Evolutionary conservation across 1,140 invertebrate species (phyloP), one percentile per base, ranked within the genome.

Genomic region (Drosophila lacteicornis): DNA sequence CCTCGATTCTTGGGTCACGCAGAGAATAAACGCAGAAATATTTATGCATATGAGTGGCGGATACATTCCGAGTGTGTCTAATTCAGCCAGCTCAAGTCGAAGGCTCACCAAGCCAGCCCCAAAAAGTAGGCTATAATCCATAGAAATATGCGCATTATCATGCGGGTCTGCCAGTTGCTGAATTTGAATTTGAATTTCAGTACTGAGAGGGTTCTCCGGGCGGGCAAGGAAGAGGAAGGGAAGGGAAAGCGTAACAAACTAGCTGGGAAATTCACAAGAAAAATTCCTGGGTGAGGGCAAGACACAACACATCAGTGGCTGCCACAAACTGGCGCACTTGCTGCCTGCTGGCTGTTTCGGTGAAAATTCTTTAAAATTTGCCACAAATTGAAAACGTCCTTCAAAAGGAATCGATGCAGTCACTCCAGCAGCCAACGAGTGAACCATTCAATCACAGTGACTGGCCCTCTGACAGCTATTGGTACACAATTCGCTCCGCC

Each of bases 111-210:
- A 75, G 66, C 51, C 62, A 56, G 75, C 51, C 67, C 80, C 77
- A 40, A 80, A 88, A 88, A 84, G 77, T 87, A 80, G 77, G 80
- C 84, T 78, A 84, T 87, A 80, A 88, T 79, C 80, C 80, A 80
- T 78, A 71, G 71, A 87, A 87, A 87, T 88, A 84, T 84, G 84
- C 80, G 62, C 66, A 47, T 88, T 87, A 75, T 80, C 73, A 88
- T 80, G 84, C 77, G 84, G 80, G 80, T 65, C 45, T 43, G 61
- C 49, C 65, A 57, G 61, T 61, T 53, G 46, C 53, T 59, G 68
- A 66, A 60, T 70, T 56, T 51, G 67, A 88, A 75, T 80, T 68
- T 80, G 50, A 67, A 74, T 66, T 73, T 70, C 59, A 11, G 50
- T 36, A 36, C 50, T 36, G 15, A 42, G 30, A 25, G 53, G 62